Percentiles rank a stretch among this genome's conserved stretches.
phyloP scores from a whole-genome alignment of 1,140 invertebrate genomes.

The Ceratina japonica region DNA sequence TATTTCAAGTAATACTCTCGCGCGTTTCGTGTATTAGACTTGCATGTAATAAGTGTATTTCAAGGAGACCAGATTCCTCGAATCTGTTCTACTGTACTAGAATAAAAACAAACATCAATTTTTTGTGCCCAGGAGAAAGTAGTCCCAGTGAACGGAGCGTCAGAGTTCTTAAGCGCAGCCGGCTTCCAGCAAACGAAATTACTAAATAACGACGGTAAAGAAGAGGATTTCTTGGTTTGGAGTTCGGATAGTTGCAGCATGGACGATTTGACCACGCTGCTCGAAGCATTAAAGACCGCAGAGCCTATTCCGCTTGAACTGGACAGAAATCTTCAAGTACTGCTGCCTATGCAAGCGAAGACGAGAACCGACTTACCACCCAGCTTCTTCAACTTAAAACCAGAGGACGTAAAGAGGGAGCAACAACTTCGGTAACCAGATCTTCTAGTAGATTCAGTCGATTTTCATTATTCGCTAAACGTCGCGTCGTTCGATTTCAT shows the following conservation, averaged over 20 bases:
- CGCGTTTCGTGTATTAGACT: not conserved
- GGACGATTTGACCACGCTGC: conserved; percentile 81
- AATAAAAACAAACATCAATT: not conserved
- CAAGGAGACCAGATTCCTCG: no score
- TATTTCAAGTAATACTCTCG: conserved; percentile 78
- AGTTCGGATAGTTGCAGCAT: conserved; percentile 77
- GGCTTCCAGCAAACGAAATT: conserved; percentile 86
- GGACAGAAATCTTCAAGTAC: conserved; percentile 91
- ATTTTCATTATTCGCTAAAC: conserved; percentile 12
- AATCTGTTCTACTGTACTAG: no score
- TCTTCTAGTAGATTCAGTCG: no score
- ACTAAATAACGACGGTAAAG: conserved; percentile 80
- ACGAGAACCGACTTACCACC: conserved; percentile 86
- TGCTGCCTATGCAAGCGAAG: conserved; percentile 87
- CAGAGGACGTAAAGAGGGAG: conserved; percentile 92
- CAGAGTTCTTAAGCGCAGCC: conserved; percentile 90
- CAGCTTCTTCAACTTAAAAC: conserved; percentile 89
- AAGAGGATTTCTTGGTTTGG: conserved; percentile 85
- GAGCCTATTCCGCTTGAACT: conserved; percentile 91
- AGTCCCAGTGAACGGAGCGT: conserved; percentile 86
- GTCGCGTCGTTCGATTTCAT: not conserved
- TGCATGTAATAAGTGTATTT: no score
- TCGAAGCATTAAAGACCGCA: conserved; percentile 88
- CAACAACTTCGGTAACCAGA: conserved; percentile 84
- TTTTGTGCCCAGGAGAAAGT: conserved; percentile 85